These are phyloP conservation scores for Drosophila subobscura DNA, from an alignment of 1,140 invertebrate species.

Conservation along the genomic window DNA sequence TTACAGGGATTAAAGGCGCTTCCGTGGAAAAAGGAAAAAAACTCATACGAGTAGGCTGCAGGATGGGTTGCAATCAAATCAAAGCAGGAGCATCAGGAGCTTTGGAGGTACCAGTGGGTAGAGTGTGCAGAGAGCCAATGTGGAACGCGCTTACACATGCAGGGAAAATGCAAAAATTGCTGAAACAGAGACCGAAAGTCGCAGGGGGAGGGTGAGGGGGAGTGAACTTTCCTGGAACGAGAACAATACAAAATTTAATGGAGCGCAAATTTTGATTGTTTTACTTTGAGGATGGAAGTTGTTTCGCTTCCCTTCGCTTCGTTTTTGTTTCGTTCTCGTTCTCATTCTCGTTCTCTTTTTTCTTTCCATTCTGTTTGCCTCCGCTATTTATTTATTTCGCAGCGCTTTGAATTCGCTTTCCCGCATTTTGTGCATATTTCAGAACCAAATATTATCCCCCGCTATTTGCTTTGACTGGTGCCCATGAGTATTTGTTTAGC, in stretches of 20 bases:
- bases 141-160: slow-evolving; percentile 25
- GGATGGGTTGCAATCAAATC: slow-evolving; percentile 8
- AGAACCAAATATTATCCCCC: slow-evolving; percentile 51
- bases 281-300: slow-evolving; percentile 58
- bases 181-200: slow-evolving; percentile 3
- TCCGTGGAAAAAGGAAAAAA: background rate
- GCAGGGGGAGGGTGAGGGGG: background rate
- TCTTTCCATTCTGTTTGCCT: slow-evolving; percentile 50
- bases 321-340: slow-evolving; percentile 2
- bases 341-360: background rate
- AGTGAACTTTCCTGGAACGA: slow-evolving; percentile 39
- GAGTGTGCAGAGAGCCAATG: slow-evolving; percentile 37
- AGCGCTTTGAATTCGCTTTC: slow-evolving; percentile 56
- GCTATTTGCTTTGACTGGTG: slow-evolving; percentile 51
- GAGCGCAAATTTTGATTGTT: slow-evolving; percentile 77
- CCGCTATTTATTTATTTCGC: slow-evolving; percentile 60
- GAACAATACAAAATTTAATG: slow-evolving; percentile 73
- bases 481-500: slow-evolving; percentile 43
- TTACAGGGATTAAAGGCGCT: slow-evolving; percentile 24
- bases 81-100: slow-evolving; percentile 17
- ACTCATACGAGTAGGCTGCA: background rate
- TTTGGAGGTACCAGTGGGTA: background rate
- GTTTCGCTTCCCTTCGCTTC: slow-evolving; percentile 1
- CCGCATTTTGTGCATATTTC: slow-evolving; percentile 74
- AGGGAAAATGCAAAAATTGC: slow-evolving; percentile 26